Base-by-base conservation (phyloP, 2,888 invertebrate genomes). In the Hemithea aestivaria region DNA sequence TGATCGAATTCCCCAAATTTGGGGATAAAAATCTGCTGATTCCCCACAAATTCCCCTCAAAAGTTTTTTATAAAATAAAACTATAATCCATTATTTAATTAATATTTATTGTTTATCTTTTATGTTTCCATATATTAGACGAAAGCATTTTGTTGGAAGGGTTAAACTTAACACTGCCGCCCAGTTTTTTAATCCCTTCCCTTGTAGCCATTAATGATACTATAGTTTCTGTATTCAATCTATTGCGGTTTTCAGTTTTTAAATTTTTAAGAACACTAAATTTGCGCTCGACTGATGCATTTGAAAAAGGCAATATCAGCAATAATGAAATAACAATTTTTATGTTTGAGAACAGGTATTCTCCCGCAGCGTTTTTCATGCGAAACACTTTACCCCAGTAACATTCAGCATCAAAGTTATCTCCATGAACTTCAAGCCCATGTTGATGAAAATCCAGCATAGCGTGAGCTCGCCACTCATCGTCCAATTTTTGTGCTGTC, bases 151-250 rank as follows among this genome's bases (percentile, higher is more conserved):
- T 35, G 9, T 9, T 16, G 20, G 27, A 35, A 22, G 27, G 35
- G 12, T 26, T 27, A 21, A 21, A 35, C 9, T 35, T 27, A 27
- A 35, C 35, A 27, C 27, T 27, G 26, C 35, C 27, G 20, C 23
- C 28, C 27, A 20, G 22, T 27, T 35, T 27, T 35, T 35, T 27
- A 20, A 35, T 35, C 7, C 20, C 20, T 26, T 35, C 22, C 9
- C 27, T 27, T 26, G 27, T 27, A 10, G 27, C 7, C 39, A 39
- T 39, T 20, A 39, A 27, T 8, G 37, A 30, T n/a, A 9, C 23
- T 20, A 37, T 20, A 11, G 31, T 37, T 5, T 38, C 32, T 12
- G 38, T 38, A 25, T 38, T 25, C 12, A 38, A n/a, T 38, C 27
- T 21, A 10, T 38, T 33, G 6, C 33, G 7, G 27, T 38, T 32